Evolutionary conservation across 64 coral and sea anemone genomes (phyloP), one percentile per base, ranked within the genome.

Genomic region (Stylophora pistillata): DNA sequence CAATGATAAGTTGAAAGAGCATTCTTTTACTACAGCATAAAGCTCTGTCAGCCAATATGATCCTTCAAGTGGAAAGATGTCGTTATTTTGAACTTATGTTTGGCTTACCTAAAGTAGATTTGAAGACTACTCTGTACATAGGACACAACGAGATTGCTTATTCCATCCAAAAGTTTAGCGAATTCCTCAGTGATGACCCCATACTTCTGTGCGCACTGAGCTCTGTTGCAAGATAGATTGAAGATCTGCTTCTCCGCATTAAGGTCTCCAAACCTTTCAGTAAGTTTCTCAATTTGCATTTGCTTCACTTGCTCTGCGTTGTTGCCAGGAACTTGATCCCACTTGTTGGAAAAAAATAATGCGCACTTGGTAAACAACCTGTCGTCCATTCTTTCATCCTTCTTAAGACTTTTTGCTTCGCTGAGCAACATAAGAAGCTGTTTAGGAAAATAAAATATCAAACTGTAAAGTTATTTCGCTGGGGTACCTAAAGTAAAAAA

Each of bases 341-440:
- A 84, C 34, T 63, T 66, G 59, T 84, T 84, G 29, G 15, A 84
- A 16, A 84, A 30, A 53, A 66, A 84, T 30, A 64, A 70, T 15
- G 80, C 59, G 27, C 80, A 65, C 10, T 23, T 15, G 3, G 58
- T 65, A 59, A 83, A 53, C 4, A 83, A 65, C 10, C 23, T 56
- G 0, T 31, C 15, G 27, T 81, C 20, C 16, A 27, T 61, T 9
- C 65, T 66, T n/a, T 26, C 12, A 15, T 34, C 15, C 23, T 21
- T 15, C 21, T 55, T 64, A 14, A 84, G 80, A 4, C 17, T 54
- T 26, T 61, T 64, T 12, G 80, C 58, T 37, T 16, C 15, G 27
- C 53, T 64, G 30, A 52, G 33, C 15, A 70, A 34, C 18, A 34
- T 66, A 23, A 78, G 25, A 52, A 56, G 53, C 56, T 78, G 23